Base-by-base conservation (phyloP, 2,797 vertebrate genomes). In the Kryptopterus vitreolus region DNA sequence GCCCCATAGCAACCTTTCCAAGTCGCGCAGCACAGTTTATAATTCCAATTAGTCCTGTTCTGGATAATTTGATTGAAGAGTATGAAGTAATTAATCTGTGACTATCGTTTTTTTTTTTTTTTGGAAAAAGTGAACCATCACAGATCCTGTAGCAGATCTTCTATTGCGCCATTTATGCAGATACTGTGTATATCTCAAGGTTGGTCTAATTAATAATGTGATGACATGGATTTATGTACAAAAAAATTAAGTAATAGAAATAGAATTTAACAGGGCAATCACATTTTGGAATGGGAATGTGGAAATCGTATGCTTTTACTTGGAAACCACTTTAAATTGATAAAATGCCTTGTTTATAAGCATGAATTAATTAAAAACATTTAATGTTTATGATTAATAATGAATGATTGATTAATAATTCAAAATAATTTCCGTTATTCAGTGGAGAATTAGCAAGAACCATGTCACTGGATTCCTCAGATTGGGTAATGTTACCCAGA, bases 31-130 rank as follows among this genome's bases (percentile, higher is more conserved):
- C 75, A 31, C 76, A 53, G 80, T 84, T 75, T 70, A 70, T 83
- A 68, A 83, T 80, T 86, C 85, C 85, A 87, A 86, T 86, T 87
- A 86, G 77, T 76, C 38, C 72, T 53, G 74, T 53, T 72, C 61
- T 78, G 62, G 70, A 75, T 76, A 31, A 48, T 84, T 86, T 84
- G 75, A 22, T 50, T 50, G 46, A 50, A 52, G 48, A 50, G 15
- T 31, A 31, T 52, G 26, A 50, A 70, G 24, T 70, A 70, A 50
- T 70, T 50, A 20, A 31, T 70, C 68, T 52, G 68, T 26, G 46
- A 52, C 22, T 50, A 24, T 70, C 18, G 24, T 4, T 69, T 50
- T 50, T 24, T 69, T 70, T 12, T 15, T 4, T 69, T 50, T 50
- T 24, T 69, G 0, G 20, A 43, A 43, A 43, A 29, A 16, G 35